These are phyloP conservation scores for Pampusana beccarii DNA, from an alignment of 2,113 vertebrate genomes.

Conservation along the genomic window DNA sequence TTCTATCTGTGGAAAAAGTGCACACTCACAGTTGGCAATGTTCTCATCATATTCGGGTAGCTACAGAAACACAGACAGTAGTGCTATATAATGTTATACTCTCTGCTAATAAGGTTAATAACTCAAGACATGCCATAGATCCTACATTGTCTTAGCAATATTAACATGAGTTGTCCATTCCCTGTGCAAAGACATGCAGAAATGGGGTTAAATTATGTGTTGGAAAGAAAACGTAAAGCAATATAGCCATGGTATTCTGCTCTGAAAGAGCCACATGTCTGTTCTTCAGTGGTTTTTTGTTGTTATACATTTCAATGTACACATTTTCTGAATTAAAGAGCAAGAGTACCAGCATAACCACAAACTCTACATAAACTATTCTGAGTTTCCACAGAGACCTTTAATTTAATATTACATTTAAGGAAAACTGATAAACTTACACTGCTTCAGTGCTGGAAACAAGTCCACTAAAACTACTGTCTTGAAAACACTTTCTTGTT, in stretches of 20 bases:
- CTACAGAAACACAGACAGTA: background rate
- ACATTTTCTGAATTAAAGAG: slow-evolving; percentile 67
- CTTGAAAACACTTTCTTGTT: background rate
- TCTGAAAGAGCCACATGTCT: slow-evolving; percentile 26
- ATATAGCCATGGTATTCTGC: background rate
- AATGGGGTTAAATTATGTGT: background rate
- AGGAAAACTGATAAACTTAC: slow-evolving; percentile 4
- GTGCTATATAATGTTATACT: background rate
- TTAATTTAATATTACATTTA: slow-evolving; percentile 66
- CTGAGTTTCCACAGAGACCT: slow-evolving; percentile 35
- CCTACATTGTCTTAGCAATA: background rate
- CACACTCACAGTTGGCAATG: background rate
- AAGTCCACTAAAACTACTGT: background rate
- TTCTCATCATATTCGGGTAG: background rate
- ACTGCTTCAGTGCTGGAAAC: background rate
- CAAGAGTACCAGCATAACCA: slow-evolving; percentile 29
- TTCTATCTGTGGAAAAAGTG: background rate
- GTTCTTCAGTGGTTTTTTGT: slow-evolving; percentile 25
- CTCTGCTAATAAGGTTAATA: background rate
- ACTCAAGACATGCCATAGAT: background rate
- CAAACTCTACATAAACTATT: slow-evolving; percentile 58
- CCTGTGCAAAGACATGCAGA: background rate
- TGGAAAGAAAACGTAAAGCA: background rate
- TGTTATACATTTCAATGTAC: slow-evolving; percentile 9
- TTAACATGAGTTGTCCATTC: background rate